Percentiles rank a stretch among this genome's conserved stretches.
Evolutionary conservation across 2,113 vertebrate species (phyloP).

Genomic region (Podocnemis expansa): DNA sequence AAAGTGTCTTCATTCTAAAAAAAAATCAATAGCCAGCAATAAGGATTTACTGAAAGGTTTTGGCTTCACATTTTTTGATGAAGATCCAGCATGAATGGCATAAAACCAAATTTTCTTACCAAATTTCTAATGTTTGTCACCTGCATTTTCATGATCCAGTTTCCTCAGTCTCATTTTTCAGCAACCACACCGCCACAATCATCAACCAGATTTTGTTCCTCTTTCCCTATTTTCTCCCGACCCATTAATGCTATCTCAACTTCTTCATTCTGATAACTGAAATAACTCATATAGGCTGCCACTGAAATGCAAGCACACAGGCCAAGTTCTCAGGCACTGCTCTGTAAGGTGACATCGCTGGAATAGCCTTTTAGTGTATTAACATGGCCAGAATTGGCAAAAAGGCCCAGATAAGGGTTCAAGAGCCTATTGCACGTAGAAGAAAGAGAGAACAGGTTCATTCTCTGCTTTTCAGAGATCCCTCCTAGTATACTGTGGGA

Average conservation of each 20-base stretch:
- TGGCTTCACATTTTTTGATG: slow-evolving; percentile 4
- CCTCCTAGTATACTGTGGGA: accelerated
- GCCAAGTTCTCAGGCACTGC: neutral
- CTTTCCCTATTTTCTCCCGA: neutral
- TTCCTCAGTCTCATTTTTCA: neutral
- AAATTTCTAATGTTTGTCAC: neutral
- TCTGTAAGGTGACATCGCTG: neutral
- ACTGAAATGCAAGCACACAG: neutral
- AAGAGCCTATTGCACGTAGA: neutral
- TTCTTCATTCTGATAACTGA: neutral
- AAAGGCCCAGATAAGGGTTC: neutral
- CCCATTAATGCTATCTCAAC: neutral
- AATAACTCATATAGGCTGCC: too few species aligned
- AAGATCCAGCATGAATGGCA: slow-evolving; percentile 40
- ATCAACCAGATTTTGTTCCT: neutral
- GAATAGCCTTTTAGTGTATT: neutral
- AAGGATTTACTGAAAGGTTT: slow-evolving; percentile 62
- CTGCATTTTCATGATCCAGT: neutral
- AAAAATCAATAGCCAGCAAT: slow-evolving; percentile 58
- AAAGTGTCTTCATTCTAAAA: slow-evolving; percentile 37
- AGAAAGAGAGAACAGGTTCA: neutral
- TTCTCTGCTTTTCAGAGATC: neutral
- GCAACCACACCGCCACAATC: accelerated
- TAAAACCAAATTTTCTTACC: slow-evolving; percentile 24
- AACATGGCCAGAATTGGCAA: too few species aligned